A percentile compares a stretch with the other conserved stretches of the same genome.
These are phyloP conservation scores for Monoplex corrugatus DNA, from an alignment of 2,888 invertebrate species.

Conservation along the genomic window DNA sequence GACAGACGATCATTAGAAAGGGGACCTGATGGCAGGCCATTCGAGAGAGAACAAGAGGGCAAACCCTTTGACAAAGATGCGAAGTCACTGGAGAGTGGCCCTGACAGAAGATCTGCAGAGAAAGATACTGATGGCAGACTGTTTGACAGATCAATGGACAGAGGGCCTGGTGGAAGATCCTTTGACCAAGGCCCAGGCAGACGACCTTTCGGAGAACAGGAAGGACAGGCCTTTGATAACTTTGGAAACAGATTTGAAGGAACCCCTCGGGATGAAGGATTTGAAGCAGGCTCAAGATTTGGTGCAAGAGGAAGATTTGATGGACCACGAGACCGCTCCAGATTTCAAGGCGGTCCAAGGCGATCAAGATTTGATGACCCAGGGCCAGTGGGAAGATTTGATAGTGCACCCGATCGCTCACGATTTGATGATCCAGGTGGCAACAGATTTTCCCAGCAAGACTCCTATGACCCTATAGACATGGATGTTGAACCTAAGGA, in stretches of 20 bases:
- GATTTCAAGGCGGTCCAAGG: not conserved
- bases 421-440: constrained; percentile 47
- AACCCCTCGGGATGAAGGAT: constrained; percentile 32
- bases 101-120: not conserved
- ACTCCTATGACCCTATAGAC: constrained; percentile 28
- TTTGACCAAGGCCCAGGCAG: not conserved
- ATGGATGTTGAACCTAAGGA: constrained; percentile 29
- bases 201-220: not conserved
- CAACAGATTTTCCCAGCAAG: constrained; percentile 12
- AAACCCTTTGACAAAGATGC: not conserved
- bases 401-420: not conserved
- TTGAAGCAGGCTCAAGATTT: constrained; percentile 42
- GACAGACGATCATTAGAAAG: constrained; percentile 30
- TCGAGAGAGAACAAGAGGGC: constrained; percentile 2
- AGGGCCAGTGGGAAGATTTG: not conserved
- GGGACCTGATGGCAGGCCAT: constrained; percentile 10
- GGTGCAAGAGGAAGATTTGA: constrained; percentile 47
- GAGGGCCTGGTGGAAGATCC: constrained; percentile 15
- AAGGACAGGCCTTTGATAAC: constrained; percentile 12
- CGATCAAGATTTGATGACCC: constrained; percentile 31
- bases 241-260: constrained; percentile 29
- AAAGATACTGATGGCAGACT: not conserved
- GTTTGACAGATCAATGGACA: not conserved
- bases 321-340: constrained; percentile 15
- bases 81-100: not conserved